A percentile compares a stretch with the other conserved stretches of the same genome.
Conservation (phyloP, 2,797 vertebrate species). For the Coendou prehensilis region DNA sequence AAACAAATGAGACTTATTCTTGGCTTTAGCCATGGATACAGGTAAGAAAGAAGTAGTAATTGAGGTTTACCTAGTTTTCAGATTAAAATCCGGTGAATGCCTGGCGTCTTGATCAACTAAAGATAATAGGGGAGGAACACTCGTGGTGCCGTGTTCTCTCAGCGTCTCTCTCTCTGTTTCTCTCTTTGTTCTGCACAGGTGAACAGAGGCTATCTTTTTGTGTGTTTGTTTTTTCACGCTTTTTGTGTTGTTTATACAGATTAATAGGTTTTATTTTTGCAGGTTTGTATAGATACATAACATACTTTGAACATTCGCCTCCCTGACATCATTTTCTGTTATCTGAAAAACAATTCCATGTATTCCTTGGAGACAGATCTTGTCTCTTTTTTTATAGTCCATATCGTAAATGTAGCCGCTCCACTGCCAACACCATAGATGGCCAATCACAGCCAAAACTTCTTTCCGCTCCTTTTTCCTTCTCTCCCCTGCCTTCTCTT, state of each 20-base stretch:
- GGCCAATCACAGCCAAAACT: neutral
- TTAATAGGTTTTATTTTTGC: neutral
- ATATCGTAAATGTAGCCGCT: neutral
- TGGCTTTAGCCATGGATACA: neutral
- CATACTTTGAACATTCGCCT: neutral
- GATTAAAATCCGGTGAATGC: neutral
- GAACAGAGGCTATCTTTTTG: neutral
- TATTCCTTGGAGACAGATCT: neutral
- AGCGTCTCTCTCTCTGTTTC: neutral
- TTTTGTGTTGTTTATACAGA: neutral
- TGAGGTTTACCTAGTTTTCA: neutral
- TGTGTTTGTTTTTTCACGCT: neutral
- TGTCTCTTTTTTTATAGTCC: neutral
- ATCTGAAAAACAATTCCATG: neutral
- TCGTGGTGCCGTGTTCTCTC: neutral
- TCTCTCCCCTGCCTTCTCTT: too few species aligned
- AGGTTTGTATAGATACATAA: neutral
- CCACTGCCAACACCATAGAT: neutral
- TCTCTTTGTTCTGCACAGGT: neutral
- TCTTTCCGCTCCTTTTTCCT: neutral
- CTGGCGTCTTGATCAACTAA: neutral
- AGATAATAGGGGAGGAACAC: neutral
- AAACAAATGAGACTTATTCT: neutral
- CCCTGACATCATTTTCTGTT: neutral
- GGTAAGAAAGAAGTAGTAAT: neutral